These are phyloP conservation scores for Colinus virginianus DNA, from an alignment of 2,113 vertebrate species.

Conservation along the genomic window DNA sequence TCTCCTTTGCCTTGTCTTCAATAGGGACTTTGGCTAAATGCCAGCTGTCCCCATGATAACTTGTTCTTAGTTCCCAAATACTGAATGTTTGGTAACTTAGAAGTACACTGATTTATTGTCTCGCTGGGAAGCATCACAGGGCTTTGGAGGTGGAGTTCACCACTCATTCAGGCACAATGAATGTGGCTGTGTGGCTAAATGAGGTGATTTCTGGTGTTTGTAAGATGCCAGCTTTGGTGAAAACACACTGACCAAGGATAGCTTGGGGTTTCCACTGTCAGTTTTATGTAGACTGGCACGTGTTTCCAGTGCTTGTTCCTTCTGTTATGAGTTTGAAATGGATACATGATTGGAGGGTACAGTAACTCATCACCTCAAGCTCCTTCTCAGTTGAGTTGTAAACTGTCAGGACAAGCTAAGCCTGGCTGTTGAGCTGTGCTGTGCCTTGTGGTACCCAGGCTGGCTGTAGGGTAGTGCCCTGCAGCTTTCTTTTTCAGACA, in stretches of 20 bases:
- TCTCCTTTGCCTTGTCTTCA: accelerated
- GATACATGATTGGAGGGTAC: neutral
- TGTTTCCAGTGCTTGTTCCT: neutral
- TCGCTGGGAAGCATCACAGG: neutral
- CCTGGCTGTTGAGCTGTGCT: neutral
- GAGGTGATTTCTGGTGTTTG: neutral
- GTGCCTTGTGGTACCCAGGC: neutral
- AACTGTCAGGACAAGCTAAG: neutral
- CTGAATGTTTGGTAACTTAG: neutral
- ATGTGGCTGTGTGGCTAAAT: too few species aligned
- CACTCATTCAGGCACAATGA: accelerated
- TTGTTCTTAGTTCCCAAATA: neutral
- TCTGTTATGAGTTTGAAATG: neutral
- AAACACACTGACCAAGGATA: neutral
- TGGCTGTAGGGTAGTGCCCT: too few species aligned
- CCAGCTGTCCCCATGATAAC: neutral
- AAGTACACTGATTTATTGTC: neutral
- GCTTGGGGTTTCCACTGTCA: neutral
- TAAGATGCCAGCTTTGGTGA: neutral
- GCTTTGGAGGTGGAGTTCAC: neutral
- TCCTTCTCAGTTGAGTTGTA: neutral
- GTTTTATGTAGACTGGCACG: neutral
- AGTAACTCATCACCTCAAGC: neutral
- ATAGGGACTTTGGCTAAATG: neutral
- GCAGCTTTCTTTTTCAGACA: too few species aligned